Base-by-base conservation (phyloP, 2,888 invertebrate genomes). In the Aspidiotus rigidus region DNA sequence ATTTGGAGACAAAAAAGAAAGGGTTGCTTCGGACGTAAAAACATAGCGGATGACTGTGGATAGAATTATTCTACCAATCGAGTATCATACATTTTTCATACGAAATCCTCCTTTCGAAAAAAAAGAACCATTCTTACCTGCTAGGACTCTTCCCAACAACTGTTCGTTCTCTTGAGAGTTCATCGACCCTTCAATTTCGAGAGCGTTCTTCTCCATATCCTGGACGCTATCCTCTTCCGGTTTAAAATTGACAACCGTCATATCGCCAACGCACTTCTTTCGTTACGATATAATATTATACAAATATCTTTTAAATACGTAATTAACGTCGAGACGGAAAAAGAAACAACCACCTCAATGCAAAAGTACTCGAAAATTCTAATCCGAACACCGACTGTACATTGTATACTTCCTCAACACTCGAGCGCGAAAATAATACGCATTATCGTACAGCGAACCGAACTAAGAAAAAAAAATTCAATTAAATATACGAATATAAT, bases 201-300 rank as follows among this genome's bases (percentile, higher is more conserved):
- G 16, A 60, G 49, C 42, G 42, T 67, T 59, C 39, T 59, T 59
- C 59, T 59, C 59, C 59, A 59, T 59, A 28, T 67, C 59, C 53
- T 53, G 67, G 28, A 44, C 56, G 57, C 57, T 57, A 13, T 67
- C 67, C 60, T 56, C 56, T 67, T 67, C 59, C 28, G 41, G 67
- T 11, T 67, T 67, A 40, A 67, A 67, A 59, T 67, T 67, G 11
- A 67, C 44, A 44, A 67, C 67, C 67, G 67, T 67, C 67, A 67
- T 67, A 59, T 13, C 28, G 59, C 10, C 49, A 49, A 11, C 49
- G 49, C 49, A n/a, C 49, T 49, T n/a, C 11, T 28, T 28, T 28
- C 28, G 28, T 28, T 28, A 28, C 28, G 28, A 28, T 28, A 5
- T 5, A 28, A 28, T 28, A 28, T 28, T 3, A 28, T 28, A 28